Conservation (phyloP, 2,888 invertebrate genomes). For the Sarcophaga rosellei region DNA sequence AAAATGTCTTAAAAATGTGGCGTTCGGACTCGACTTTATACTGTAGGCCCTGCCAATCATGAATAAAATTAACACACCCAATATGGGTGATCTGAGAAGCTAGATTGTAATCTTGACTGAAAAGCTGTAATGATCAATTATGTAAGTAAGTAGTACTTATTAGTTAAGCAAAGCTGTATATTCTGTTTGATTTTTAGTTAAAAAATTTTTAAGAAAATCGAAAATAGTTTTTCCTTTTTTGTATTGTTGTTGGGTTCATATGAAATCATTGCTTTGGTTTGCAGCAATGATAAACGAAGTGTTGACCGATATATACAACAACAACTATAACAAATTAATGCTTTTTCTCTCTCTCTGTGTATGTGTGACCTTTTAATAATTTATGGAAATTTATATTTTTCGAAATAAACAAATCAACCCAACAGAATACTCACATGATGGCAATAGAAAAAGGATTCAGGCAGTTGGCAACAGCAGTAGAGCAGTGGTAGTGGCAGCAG, state of each 20-base stretch:
- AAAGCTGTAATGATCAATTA: too few relatives aligned
- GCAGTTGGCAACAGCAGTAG: conserved; percentile 37
- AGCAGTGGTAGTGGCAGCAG: background rate
- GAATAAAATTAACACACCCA: too few relatives aligned
- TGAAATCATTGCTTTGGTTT: conserved; percentile 53
- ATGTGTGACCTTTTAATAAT: conserved; percentile 58
- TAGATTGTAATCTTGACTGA: too few relatives aligned
- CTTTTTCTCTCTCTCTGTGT: conserved; percentile 35
- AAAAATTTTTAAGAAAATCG: background rate
- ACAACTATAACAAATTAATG: conserved; percentile 49
- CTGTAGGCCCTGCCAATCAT: too few relatives aligned
- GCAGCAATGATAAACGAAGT: conserved; percentile 78
- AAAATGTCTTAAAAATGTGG: too few relatives aligned
- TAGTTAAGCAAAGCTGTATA: background rate
- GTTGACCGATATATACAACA: conserved; percentile 74
- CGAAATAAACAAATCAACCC: conserved; percentile 65
- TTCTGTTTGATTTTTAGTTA: conserved; percentile 30
- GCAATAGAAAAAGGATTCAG: conserved; percentile 18
- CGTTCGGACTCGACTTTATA: too few relatives aligned
- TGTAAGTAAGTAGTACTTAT: background rate
- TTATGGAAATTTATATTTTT: conserved; percentile 65
- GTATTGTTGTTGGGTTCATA: background rate
- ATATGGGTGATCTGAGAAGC: too few relatives aligned
- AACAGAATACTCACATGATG: conserved; percentile 26
- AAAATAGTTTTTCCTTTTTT: conserved; percentile 6